phyloP scores from a whole-genome alignment of 2,888 invertebrate genomes.

The Pimpla rufipes region DNA sequence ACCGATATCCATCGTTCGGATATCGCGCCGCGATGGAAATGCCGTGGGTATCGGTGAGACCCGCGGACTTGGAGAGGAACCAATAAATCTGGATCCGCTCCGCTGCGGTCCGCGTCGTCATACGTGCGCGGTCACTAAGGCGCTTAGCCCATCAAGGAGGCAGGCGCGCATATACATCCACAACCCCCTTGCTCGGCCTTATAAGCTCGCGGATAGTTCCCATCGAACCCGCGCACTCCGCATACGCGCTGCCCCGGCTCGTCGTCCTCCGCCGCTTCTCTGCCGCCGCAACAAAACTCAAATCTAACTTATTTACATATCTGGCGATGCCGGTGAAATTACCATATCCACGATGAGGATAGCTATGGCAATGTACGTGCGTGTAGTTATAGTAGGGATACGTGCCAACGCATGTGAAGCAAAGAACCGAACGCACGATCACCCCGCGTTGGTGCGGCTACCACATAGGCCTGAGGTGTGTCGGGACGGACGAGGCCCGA shows the following conservation, averaged over 20 bases:
- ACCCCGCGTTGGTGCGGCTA: conserved; percentile 5
- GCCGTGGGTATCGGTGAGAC: conserved; percentile 37
- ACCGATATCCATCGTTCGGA: conserved; percentile 70
- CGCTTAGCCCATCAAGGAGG: conserved; percentile 76
- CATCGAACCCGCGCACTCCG: conserved; percentile 79
- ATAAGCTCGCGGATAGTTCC: conserved; percentile 77
- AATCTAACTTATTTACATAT: conserved; percentile 85
- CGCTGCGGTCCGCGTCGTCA: conserved; percentile 75
- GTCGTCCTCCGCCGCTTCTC: conserved; percentile 69
- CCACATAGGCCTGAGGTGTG: too few species aligned
- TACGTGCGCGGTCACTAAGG: conserved; percentile 83
- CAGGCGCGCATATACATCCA: conserved; percentile 12
- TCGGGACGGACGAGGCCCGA: too few species aligned
- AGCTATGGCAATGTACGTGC: conserved; percentile 61
- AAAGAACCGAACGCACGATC: conserved; percentile 67
- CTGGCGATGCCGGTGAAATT: conserved; percentile 82
- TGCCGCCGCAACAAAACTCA: conserved; percentile 82
- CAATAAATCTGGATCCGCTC: conserved; percentile 84
- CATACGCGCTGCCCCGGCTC: conserved; percentile 70
- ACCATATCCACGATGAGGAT: conserved; percentile 80
- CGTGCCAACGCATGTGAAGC: conserved; percentile 83
- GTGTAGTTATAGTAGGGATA: conserved; percentile 71
- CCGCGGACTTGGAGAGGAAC: conserved; percentile 74
- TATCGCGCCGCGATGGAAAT: background rate
- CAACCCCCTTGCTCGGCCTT: conserved; percentile 66